A percentile compares a stretch with the other conserved stretches of the same genome.
These are phyloP conservation scores for Phoeniculus purpureus DNA, from an alignment of 2,797 vertebrate species.

Conservation along the genomic window DNA sequence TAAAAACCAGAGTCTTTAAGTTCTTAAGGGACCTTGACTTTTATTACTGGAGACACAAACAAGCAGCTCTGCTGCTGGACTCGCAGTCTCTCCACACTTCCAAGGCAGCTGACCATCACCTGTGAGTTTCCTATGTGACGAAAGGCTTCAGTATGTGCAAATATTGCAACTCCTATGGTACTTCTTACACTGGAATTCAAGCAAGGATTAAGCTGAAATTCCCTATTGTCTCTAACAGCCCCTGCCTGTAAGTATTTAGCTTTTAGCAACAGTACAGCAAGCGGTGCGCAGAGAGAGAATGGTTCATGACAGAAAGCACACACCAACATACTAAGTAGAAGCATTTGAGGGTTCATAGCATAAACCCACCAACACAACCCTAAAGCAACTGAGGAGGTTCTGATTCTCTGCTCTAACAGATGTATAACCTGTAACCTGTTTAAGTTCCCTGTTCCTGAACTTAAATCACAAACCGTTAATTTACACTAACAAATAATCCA, in stretches of 20 bases:
- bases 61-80: neutral
- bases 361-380: neutral
- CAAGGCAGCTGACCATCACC: neutral
- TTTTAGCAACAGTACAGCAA: neutral
- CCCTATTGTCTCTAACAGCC: neutral
- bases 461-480: neutral
- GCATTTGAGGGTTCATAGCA: neutral
- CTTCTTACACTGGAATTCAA: neutral
- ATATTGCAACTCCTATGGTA: neutral
- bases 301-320: neutral
- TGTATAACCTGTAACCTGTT: neutral
- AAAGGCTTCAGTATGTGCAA: neutral
- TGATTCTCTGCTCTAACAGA: neutral
- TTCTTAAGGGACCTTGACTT: neutral
- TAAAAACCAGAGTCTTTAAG: neutral
- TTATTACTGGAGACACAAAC: neutral
- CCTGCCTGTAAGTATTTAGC: neutral
- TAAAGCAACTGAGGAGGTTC: neutral
- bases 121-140: neutral
- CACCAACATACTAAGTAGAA: neutral
- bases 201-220: neutral
- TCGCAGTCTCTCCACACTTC: accelerated
- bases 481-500: neutral
- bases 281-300: neutral
- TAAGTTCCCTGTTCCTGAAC: neutral